These are phyloP conservation scores for Pseudocheirus occidentalis DNA, from an alignment of 2,797 vertebrate genomes.

Conservation along the genomic window DNA sequence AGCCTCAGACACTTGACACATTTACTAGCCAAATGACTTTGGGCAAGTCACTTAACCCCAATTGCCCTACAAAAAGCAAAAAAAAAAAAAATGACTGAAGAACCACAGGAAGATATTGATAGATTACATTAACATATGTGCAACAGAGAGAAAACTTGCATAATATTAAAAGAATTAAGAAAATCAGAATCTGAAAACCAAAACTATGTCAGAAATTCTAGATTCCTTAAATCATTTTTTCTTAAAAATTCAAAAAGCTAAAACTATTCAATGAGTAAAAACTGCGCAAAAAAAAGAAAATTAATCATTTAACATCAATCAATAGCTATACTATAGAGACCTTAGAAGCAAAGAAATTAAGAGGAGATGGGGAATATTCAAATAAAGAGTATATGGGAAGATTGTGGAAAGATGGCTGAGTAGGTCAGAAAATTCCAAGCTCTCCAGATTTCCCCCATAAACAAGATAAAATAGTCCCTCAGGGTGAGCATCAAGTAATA, in stretches of 20 bases:
- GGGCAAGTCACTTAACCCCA: no score
- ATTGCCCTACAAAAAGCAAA: no score
- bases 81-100: background rate
- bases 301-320: background rate
- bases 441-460: no score
- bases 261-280: background rate
- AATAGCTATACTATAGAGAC: background rate
- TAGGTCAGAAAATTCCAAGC: no score
- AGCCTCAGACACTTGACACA: no score
- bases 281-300: background rate
- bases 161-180: background rate
- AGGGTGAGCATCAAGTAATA: no score
- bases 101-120: background rate
- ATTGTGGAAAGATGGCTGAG: no score
- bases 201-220: background rate
- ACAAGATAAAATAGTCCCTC: no score
- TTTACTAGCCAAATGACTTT: no score
- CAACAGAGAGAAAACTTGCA: background rate
- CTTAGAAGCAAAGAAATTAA: background rate
- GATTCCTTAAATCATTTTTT: background rate
- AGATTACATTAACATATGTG: background rate
- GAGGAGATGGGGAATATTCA: background rate
- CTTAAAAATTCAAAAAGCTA: background rate
- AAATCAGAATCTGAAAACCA: background rate
- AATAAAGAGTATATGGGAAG: background rate